Evolutionary conservation across 2,797 vertebrate genomes (phyloP).

Genomic region (Diceros bicornis): DNA sequence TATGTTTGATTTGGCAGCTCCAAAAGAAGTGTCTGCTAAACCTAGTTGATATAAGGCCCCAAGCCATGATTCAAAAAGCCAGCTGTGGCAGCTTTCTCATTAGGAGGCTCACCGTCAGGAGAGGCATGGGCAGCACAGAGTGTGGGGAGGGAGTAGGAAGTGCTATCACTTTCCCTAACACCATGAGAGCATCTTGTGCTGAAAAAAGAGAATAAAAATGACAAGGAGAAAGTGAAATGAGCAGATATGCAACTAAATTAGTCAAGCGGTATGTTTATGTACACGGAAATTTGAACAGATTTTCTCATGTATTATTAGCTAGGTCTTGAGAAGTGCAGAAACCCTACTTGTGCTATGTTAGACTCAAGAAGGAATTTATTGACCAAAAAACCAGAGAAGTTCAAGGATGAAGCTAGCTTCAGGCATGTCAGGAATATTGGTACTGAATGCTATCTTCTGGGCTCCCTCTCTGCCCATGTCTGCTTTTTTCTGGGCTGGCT

Average conservation of each 20-base stretch:
- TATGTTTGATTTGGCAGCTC: not conserved
- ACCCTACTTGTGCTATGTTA: not conserved
- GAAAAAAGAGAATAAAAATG: not conserved
- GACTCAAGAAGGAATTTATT: slow-evolving; percentile 6
- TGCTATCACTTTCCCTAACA: not conserved
- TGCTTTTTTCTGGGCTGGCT: not conserved
- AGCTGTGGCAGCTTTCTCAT: not conserved
- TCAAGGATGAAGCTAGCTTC: not conserved
- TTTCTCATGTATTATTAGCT: slow-evolving; percentile 21
- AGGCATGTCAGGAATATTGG: not conserved
- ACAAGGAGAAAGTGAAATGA: slow-evolving; percentile 25
- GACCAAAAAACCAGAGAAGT: not conserved
- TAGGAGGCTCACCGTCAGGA: not conserved
- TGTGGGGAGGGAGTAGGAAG: fast-evolving
- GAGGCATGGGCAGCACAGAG: not conserved
- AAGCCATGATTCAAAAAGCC: not conserved
- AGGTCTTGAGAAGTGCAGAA: slow-evolving; percentile 8
- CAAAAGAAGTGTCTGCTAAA: not conserved
- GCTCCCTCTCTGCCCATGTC: not conserved
- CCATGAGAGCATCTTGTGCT: not conserved
- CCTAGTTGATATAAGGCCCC: not conserved
- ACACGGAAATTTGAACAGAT: not conserved
- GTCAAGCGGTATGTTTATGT: not conserved
- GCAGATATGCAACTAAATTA: slow-evolving; percentile 54
- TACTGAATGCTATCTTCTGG: not conserved